Base-by-base conservation (phyloP, 2,888 invertebrate species). In the Hemicrepidius hirtus region DNA sequence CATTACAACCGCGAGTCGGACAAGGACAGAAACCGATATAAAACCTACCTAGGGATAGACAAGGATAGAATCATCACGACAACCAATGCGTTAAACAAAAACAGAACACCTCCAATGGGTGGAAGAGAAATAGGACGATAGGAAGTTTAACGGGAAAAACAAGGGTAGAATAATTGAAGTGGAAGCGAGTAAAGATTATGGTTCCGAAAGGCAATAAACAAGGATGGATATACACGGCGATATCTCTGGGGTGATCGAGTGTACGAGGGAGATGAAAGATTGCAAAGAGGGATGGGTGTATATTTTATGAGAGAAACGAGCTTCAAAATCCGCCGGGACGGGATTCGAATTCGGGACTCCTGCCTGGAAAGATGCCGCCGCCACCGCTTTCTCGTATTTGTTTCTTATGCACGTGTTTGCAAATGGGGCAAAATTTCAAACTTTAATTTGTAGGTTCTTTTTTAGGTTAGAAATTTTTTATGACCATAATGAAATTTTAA, bases 301-400 rank as follows among this genome's bases (percentile, higher is more conserved):
- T 78, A 76, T 79, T 79, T 79, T 79, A 79, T 77, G 77, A 76
- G 75, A 77, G 79, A 76, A 78, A 78, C 79, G 77, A 76, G 78
- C 78, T 75, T 76, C 75, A 75, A 78, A 79, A 79, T 79, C 79
- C 79, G 76, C 71, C 76, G 78, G 79, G 79, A 78, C 74, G 67
- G 75, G 74, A 77, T 76, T 77, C 77, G 70, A 77, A 76, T 76
- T 76, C 75, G 71, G 76, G 71, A 74, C 76, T 73, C 68, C 67
- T 71, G 73, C 72, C 59, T 68, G 72, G 59, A 66, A 75, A 69
- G 77, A 73, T 64, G 77, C 69, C 68, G 74, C 59, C 67, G 74
- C 64, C 66, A 44, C 41, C 68, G 74, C 59, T 69, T 75, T 68
- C 66, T 46, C 41, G 41, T 46, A 68, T 68, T 68, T 68, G 68